These are phyloP conservation scores for Sandelia bainsii DNA, from an alignment of 2,797 vertebrate species.

Conservation along the genomic window DNA sequence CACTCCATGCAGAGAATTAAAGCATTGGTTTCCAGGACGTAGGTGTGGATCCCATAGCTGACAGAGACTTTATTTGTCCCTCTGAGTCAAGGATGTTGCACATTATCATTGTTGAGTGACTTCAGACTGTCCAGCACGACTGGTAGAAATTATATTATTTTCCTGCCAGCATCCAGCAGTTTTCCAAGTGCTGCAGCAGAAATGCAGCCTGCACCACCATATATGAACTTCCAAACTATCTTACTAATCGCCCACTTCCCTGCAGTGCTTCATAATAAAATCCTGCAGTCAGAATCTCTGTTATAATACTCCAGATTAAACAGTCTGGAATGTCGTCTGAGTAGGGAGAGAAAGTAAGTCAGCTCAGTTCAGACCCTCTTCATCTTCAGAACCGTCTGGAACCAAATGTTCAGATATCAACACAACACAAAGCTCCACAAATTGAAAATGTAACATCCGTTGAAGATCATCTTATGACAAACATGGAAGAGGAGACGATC, in stretches of 20 bases:
- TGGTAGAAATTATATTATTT: neutral
- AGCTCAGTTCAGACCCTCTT: slow-evolving; percentile 18
- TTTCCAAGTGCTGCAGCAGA: slow-evolving; percentile 6
- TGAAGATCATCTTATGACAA: slow-evolving; percentile 63
- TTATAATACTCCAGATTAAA: slow-evolving; percentile 12
- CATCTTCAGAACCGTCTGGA: neutral
- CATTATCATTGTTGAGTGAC: neutral
- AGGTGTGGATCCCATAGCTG: neutral
- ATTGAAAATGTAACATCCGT: neutral
- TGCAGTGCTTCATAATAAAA: slow-evolving; percentile 19
- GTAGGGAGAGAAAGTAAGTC: neutral
- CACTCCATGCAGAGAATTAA: slow-evolving; percentile 56
- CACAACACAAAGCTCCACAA: slow-evolving; percentile 17
- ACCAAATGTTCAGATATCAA: slow-evolving; percentile 21
- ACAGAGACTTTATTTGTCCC: slow-evolving; percentile 14
- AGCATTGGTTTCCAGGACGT: slow-evolving; percentile 18
- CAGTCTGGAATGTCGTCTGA: slow-evolving; percentile 17
- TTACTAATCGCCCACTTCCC: slow-evolving; percentile 13
- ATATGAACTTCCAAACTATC: neutral
- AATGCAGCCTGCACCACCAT: neutral
- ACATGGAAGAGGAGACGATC: slow-evolving; percentile 10
- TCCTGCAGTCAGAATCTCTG: slow-evolving; percentile 21
- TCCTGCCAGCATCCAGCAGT: slow-evolving; percentile 9
- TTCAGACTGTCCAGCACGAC: neutral
- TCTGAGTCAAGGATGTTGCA: slow-evolving; percentile 6